Conservation (phyloP, 2,888 invertebrate genomes). For the Macrophya alboannulata region DNA sequence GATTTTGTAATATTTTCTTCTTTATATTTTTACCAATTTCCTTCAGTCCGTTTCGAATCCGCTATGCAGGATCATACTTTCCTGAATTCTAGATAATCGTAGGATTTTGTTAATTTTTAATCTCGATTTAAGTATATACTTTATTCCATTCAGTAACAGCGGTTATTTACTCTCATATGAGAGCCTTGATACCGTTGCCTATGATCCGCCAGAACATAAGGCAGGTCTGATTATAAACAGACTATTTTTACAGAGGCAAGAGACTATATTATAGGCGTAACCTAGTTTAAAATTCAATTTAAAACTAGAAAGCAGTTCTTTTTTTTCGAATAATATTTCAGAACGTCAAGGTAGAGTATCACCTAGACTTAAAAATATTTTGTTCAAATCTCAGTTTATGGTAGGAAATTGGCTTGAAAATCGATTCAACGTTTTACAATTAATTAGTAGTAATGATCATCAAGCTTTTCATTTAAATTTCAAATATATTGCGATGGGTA, state of each 20-base stretch:
- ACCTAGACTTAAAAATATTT: background rate
- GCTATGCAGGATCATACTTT: too few species aligned
- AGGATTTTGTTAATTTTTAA: background rate
- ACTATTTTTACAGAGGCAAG: conserved; percentile 25
- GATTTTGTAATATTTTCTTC: too few species aligned
- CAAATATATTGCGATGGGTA: background rate
- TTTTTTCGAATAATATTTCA: background rate
- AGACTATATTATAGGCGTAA: conserved; percentile 15
- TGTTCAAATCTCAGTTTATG: background rate
- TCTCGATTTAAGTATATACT: background rate
- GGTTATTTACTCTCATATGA: background rate
- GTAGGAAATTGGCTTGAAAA: background rate
- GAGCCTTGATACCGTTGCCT: background rate
- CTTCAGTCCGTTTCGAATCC: too few species aligned
- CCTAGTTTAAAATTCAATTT: conserved; percentile 23
- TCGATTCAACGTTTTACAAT: background rate
- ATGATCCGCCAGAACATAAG: background rate
- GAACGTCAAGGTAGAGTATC: background rate
- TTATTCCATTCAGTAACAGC: background rate
- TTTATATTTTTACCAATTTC: too few species aligned
- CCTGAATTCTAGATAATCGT: background rate
- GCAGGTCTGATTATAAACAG: background rate
- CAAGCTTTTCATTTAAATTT: background rate
- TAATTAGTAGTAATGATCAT: background rate
- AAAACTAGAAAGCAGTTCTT: background rate